Conservation (phyloP, 2,888 invertebrate genomes). For the Bellardia pandia region DNA sequence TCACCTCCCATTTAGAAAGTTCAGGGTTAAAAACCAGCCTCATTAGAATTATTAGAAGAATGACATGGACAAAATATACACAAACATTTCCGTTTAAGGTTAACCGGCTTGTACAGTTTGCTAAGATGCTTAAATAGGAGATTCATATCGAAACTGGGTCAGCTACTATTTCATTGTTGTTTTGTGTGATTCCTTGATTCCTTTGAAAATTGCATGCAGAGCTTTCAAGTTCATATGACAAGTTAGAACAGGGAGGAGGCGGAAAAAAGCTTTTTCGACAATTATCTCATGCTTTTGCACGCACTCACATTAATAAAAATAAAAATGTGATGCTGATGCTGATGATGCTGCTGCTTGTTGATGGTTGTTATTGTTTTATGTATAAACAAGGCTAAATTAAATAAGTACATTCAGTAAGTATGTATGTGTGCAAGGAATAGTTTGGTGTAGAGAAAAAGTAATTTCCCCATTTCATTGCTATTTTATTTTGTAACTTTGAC, state of each 20-base stretch:
- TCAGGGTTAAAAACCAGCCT: conserved; percentile 47
- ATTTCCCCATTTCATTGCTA: background rate
- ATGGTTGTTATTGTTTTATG: conserved; percentile 7
- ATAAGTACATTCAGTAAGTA: background rate
- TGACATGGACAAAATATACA: conserved; percentile 8
- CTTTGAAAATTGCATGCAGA: conserved; percentile 1
- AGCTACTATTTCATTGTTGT: conserved; percentile 50
- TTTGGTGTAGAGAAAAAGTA: background rate
- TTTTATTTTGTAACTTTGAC: too few relatives aligned
- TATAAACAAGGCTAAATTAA: conserved; percentile 49
- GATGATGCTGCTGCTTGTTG: conserved; percentile 1
- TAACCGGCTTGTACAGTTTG: conserved; percentile 48
- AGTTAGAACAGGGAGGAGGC: too few relatives aligned
- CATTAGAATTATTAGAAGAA: conserved; percentile 17
- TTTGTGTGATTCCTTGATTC: background rate
- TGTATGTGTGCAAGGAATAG: background rate
- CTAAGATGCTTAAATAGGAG: conserved; percentile 13
- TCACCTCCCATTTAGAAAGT: conserved; percentile 35
- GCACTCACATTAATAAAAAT: background rate
- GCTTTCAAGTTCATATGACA: conserved; percentile 44
- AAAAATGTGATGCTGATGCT: background rate
- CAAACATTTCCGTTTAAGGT: conserved; percentile 44
- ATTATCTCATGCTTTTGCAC: conserved; percentile 13
- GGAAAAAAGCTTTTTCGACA: conserved; percentile 20
- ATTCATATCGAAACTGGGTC: conserved; percentile 48